phyloP scores from a whole-genome alignment of 2,888 invertebrate species.

The Drosophila ezoana region DNA sequence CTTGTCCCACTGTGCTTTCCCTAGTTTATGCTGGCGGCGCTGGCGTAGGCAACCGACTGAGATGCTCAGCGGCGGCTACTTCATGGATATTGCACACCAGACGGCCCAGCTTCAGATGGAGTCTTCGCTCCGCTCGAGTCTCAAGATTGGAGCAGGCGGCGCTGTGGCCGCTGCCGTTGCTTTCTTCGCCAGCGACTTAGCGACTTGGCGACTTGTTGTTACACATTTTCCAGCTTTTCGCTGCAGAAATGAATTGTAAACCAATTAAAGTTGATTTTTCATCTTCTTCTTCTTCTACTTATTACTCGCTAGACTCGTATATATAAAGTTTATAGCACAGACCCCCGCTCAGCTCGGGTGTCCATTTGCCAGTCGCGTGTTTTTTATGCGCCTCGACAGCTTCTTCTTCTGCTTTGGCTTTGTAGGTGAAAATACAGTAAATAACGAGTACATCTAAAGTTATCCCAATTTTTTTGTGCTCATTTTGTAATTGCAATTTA shows the following conservation, averaged over 20 bases:
- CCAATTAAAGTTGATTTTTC: slow-evolving; percentile 76
- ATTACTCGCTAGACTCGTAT: background rate
- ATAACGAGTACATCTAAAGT: slow-evolving; percentile 32
- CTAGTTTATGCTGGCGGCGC: slow-evolving; percentile 46
- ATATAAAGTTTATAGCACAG: slow-evolving; percentile 35
- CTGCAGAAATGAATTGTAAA: slow-evolving; percentile 75
- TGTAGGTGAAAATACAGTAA: slow-evolving; percentile 76
- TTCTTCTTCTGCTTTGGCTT: slow-evolving; percentile 39
- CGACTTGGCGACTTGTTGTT: slow-evolving; percentile 55
- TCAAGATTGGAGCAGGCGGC: slow-evolving; percentile 21
- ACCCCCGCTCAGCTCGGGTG: background rate
- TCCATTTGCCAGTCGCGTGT: slow-evolving; percentile 39
- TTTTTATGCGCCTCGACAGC: slow-evolving; percentile 37
- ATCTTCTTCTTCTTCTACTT: slow-evolving; percentile 28
- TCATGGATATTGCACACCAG: slow-evolving; percentile 77
- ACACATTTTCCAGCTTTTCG: slow-evolving; percentile 72
- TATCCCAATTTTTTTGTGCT: slow-evolving; percentile 46
- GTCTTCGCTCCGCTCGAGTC: background rate
- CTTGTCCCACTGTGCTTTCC: slow-evolving; percentile 68
- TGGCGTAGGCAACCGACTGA: slow-evolving; percentile 35
- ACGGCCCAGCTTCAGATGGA: slow-evolving; percentile 15
- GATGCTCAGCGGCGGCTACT: slow-evolving; percentile 46
- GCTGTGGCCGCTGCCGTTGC: slow-evolving; percentile 41
- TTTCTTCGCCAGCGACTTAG: slow-evolving; percentile 56
- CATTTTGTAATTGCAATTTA: slow-evolving; percentile 56